Evolutionary conservation across 1,140 invertebrate species (phyloP).

Genomic region (Camponotus floridanus): DNA sequence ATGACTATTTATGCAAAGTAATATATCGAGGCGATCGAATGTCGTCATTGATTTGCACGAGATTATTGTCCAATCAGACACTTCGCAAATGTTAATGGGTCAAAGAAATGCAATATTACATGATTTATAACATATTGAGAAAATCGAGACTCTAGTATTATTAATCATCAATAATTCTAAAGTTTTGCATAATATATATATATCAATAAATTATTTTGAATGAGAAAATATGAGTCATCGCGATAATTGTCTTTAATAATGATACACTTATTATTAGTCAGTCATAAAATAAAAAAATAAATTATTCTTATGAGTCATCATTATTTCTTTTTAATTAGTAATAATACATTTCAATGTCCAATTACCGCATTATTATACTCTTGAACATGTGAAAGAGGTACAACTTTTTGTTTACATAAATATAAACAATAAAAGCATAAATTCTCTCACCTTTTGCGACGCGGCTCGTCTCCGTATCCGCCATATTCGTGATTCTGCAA

Average conservation of each 20-base stretch:
- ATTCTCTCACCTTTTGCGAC: slow-evolving; percentile 84
- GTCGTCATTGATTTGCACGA: neutral
- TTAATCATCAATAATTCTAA: neutral
- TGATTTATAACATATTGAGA: slow-evolving; percentile 25
- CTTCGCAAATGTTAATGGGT: slow-evolving; percentile 14
- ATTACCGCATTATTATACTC: neutral
- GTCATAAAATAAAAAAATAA: neutral
- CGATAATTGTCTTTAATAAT: neutral
- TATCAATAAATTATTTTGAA: neutral
- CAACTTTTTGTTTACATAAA: neutral
- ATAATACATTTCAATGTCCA: neutral
- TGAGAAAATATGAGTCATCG: neutral
- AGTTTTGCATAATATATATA: neutral
- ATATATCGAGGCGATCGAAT: slow-evolving; percentile 17
- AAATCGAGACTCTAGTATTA: neutral
- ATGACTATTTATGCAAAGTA: neutral
- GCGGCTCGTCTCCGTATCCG: slow-evolving; percentile 85
- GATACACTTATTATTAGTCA: too few species aligned
- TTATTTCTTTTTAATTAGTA: neutral
- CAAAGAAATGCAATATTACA: slow-evolving; percentile 15
- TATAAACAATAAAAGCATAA: slow-evolving; percentile 7
- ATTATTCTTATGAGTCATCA: neutral
- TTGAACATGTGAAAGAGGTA: neutral
- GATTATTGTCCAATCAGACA: slow-evolving; percentile 7
- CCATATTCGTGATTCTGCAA: slow-evolving; percentile 86